Evolutionary conservation across 1,140 invertebrate genomes (phyloP).

Genomic region (Calliopsis andreniformis): DNA sequence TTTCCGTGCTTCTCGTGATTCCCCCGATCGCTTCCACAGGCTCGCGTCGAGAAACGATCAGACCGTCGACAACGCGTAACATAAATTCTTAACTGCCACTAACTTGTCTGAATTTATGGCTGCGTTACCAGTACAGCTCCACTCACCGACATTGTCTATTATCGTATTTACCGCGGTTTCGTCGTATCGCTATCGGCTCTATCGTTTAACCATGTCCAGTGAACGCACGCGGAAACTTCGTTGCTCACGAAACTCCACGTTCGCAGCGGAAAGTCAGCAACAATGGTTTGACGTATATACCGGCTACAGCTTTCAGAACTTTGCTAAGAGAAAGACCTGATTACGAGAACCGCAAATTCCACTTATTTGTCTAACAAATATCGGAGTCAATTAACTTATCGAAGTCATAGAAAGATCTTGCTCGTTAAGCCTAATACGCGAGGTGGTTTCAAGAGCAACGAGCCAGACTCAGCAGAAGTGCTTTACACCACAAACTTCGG

Average conservation of each 20-base stretch:
- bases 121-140: not conserved
- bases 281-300: no score
- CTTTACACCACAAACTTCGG: no score
- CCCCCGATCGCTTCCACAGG: not conserved
- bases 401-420: no score
- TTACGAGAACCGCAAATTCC: no score
- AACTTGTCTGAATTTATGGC: slow-evolving; percentile 45
- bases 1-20: not conserved
- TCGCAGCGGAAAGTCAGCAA: slow-evolving; percentile 1
- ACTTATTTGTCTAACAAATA: no score
- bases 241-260: not conserved
- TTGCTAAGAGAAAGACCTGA: no score
- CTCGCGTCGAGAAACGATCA: not conserved
- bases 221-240: slow-evolving; percentile 12
- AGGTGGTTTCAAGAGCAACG: no score
- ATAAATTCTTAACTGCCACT: slow-evolving; percentile 43
- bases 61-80: not conserved
- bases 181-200: slow-evolving; percentile 33
- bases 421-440: no score
- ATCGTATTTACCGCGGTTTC: slow-evolving; percentile 45
- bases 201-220: slow-evolving; percentile 26
- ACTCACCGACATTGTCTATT: slow-evolving; percentile 33
- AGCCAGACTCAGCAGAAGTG: no score
- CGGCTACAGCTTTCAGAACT: not conserved
- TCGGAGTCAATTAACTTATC: no score